Base-by-base conservation (phyloP, 1,140 invertebrate species). In the Bombyx mandarina region DNA sequence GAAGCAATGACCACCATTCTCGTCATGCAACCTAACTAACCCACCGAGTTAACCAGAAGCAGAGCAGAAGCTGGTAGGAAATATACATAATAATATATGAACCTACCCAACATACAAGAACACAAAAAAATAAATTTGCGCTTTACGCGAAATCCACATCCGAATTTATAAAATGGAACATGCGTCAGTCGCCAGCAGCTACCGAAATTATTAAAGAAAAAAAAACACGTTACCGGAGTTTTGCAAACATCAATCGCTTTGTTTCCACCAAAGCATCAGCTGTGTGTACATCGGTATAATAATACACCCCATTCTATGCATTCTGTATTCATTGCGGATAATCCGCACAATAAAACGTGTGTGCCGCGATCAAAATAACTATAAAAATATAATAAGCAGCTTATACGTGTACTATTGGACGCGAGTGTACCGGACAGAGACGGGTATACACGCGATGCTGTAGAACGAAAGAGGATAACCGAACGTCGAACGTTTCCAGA, bases 371-470 rank as follows among this genome's bases (percentile, higher is more conserved):
- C 82, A 83, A 83, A 86, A 86, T 86, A 86, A 86, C 80, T 83
- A 83, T 83, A 86, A 86, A 82, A 82, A 82, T 82, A 82, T 79
- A 85, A 84, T 84, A 82, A 82, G 77, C 73, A 76, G 79, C 79
- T 82, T 82, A 82, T 76, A 70, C 77, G 66, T 83, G 76, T 79
- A 77, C 63, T 75, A 73, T 73, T 82, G 69, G 71, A 73, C 63
- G 67, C 69, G 67, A 74, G 60, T 77, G 58, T 63, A 66, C 62
- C 49, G 9, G 61, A 72, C 47, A 50, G 59, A 50, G 70, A 77
- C 22, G 48, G 45, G 12, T 56, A 57, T 62, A 49, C 5, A 56
- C 44, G 22, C 8, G 54, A 63, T 8, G 12, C 57, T 45, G 58
- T 60, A n/a, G 43, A 26, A 56, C n/a, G 56, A 51, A 56, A 26